A percentile compares a stretch with the other conserved stretches of the same genome.
Conservation (phyloP, 2,113 vertebrate species). For the Pedionomus torquatus region DNA sequence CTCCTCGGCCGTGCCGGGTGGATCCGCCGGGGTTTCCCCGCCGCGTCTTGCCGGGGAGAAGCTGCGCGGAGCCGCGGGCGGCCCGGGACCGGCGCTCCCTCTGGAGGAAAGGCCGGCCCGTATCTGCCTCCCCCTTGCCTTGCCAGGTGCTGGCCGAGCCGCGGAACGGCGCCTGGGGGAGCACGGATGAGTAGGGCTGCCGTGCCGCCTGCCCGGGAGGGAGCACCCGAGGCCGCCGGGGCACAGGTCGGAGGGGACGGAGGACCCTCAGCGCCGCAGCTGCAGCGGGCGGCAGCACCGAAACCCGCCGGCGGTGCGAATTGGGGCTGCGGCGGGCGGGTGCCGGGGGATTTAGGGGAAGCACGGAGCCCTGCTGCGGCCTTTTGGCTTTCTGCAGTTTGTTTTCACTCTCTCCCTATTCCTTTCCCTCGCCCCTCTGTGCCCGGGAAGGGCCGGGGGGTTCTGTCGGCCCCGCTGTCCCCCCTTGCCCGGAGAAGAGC, state of each 20-base stretch:
- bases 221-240: too few relatives aligned
- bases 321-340: not conserved
- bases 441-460: too few relatives aligned
- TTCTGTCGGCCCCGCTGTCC: not conserved
- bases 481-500: not conserved
- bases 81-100: not conserved
- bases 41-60: not conserved
- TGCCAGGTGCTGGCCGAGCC: not conserved
- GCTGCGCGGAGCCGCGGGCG: not conserved
- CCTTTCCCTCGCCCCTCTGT: not conserved
- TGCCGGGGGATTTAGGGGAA: not conserved
- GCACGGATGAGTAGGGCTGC: not conserved
- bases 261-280: not conserved
- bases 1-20: not conserved
- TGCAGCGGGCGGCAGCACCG: not conserved
- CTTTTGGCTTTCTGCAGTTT: not conserved
- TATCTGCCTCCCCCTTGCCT: not conserved
- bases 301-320: not conserved
- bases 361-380: not conserved
- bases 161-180: not conserved
- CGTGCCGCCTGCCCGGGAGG: not conserved
- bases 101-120: not conserved
- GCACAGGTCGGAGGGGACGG: not conserved
- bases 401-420: not conserved
- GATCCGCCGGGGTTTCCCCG: not conserved